A percentile compares a stretch with the other conserved stretches of the same genome.
These are phyloP conservation scores for Clarias fuscus DNA, from an alignment of 2,797 vertebrate species.

Conservation along the genomic window DNA sequence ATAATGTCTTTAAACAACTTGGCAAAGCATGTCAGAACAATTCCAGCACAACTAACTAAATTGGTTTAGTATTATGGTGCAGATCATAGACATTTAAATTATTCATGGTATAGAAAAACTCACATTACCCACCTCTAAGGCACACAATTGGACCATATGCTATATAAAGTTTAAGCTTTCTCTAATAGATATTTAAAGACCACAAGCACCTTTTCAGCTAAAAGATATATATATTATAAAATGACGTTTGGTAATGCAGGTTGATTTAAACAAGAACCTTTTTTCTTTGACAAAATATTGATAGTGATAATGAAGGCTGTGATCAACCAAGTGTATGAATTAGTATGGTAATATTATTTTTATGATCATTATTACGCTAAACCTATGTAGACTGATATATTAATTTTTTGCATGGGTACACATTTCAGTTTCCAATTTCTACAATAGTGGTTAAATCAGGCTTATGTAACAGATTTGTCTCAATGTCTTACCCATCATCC, in stretches of 20 bases:
- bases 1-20: not conserved
- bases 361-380: not conserved
- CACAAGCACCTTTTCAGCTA: not conserved
- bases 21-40: not conserved
- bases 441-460: not conserved
- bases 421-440: not conserved
- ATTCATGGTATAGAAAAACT: not conserved
- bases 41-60: not conserved
- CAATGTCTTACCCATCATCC: too few relatives aligned
- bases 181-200: not conserved
- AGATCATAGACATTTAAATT: not conserved
- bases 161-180: not conserved
- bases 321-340: too few relatives aligned
- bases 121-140: not conserved
- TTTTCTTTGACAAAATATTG: not conserved
- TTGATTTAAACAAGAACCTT: not conserved
- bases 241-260: not conserved
- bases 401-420: not conserved
- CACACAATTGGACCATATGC: not conserved
- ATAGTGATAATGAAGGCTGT: not conserved
- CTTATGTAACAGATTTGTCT: not conserved
- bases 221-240: not conserved
- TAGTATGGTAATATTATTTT: not conserved
- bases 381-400: not conserved
- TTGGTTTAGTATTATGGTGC: not conserved